Base-by-base conservation (phyloP, 2,797 vertebrate species). In the Semotilus atromaculatus region DNA sequence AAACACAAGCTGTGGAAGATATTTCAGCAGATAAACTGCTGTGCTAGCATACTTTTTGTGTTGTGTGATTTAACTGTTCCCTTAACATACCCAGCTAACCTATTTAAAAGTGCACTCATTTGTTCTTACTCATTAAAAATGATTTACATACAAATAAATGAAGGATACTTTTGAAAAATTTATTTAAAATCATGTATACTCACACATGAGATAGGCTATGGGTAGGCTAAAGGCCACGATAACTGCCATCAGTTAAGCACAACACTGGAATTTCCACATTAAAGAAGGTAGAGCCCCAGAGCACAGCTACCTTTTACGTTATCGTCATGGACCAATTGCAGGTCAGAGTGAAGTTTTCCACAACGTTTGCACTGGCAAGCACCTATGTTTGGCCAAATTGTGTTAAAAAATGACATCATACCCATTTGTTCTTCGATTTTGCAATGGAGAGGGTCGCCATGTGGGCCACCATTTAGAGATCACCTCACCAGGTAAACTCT, bases 11-110 rank as follows among this genome's bases (percentile, higher is more conserved):
- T 66, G 34, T 34, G 67, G 73, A 75, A 84, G 74, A 31, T 77
- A 72, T 31, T 58, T 74, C 45, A n/a, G 67, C 68, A 88, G 81
- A 89, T 89, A 87, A 86, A 77, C 74, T 70, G 2, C 51, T 26
- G 10, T 34, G 1, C 40, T 29, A 83, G 9, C 45, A 18, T 75
- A 11, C 10, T 76, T 67, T 51, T 16, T 9, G 31, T 31, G 38
- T 36, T 73, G 38, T 36, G 23, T 0, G 21, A 29, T 76, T 68
- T 58, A 16, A 64, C 11, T 18, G n/a, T 67, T 77, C n/a, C 34
- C 16, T 62, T 34, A 68, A 43, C 26, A 40, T 23, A 34, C 13
- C 38, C 51, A 4, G 31, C 9, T 48, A 7, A 60, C 31, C 34
- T 68, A 10, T 68, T 36, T 36, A 38, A 36, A 67, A 67, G 64